Percentiles rank a stretch among this genome's conserved stretches.
These are phyloP conservation scores for Kobus ellipsiprymnus DNA, from an alignment of 2,113 vertebrate genomes.

Conservation along the genomic window DNA sequence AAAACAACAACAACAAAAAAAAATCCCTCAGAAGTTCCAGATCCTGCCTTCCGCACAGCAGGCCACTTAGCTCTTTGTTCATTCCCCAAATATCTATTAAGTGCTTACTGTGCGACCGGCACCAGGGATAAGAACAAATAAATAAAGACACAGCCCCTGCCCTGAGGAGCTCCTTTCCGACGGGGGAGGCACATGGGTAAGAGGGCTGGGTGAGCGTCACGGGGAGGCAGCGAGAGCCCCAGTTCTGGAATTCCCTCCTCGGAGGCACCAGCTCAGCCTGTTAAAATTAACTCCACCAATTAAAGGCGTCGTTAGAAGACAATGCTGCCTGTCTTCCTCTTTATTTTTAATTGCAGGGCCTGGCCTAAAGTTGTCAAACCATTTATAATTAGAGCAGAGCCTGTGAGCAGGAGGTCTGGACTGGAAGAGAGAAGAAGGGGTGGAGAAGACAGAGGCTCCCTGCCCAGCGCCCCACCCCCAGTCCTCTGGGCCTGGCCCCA, in stretches of 20 bases:
- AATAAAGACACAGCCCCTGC: not conserved
- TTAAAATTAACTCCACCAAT: constrained; percentile 67
- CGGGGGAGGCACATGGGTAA: not conserved
- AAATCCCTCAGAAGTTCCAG: not conserved
- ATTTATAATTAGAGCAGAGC: constrained; percentile 65
- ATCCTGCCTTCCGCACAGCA: not conserved
- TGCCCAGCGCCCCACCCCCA: not conserved
- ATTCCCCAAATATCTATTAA: not conserved
- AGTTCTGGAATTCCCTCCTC: constrained; percentile 48
- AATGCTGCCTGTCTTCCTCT: constrained; percentile 57
- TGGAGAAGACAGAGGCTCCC: not conserved
- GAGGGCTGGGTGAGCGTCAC: not conserved
- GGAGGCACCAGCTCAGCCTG: not conserved
- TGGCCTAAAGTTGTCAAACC: constrained; percentile 55
- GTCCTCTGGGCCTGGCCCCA: not conserved
- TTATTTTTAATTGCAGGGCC: constrained; percentile 71
- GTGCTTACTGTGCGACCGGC: not conserved
- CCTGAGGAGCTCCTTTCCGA: not conserved
- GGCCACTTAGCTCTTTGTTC: not conserved
- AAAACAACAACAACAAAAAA: not conserved
- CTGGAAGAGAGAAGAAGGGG: not conserved
- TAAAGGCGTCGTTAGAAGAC: constrained; percentile 57
- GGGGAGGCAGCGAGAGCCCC: not conserved
- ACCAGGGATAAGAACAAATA: not conserved
- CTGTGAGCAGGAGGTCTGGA: constrained; percentile 18